A percentile compares a stretch with the other conserved stretches of the same genome.
Conservation (phyloP, 2,888 invertebrate genomes). For the Lasius platythorax region DNA sequence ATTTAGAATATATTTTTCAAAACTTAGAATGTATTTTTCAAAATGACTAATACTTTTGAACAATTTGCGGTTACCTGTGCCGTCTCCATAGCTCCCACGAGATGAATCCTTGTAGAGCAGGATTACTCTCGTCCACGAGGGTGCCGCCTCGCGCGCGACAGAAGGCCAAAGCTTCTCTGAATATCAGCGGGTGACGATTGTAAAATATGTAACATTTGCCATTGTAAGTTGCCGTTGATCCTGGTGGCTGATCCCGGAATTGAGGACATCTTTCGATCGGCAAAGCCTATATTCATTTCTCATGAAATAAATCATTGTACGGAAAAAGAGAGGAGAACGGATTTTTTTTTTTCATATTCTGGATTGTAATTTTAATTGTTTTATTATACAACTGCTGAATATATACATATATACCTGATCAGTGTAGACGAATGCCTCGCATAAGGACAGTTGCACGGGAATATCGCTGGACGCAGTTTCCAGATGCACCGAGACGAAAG, state of each 20-base stretch:
- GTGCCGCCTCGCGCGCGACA: conserved; percentile 94
- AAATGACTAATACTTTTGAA: not conserved
- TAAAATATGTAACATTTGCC: conserved; percentile 98
- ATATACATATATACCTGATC: conserved; percentile 89
- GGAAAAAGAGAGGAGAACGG: not conserved
- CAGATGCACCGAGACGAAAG: conserved; percentile 96
- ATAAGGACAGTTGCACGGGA: conserved; percentile 94
- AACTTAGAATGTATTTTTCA: not conserved
- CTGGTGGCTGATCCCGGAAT: conserved; percentile 96
- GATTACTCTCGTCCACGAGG: conserved; percentile 96
- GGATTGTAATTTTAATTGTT: not conserved
- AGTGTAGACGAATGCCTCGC: conserved; percentile 97
- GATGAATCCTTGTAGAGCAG: conserved; percentile 96
- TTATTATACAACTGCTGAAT: conserved; percentile 25
- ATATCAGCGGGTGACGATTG: conserved; percentile 93
- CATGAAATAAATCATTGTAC: not conserved
- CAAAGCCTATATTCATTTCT: conserved; percentile 88
- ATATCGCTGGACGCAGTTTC: conserved; percentile 87
- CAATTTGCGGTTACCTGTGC: conserved; percentile 89
- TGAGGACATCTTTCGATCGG: conserved; percentile 97
- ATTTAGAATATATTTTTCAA: not conserved
- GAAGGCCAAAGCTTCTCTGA: conserved; percentile 93
- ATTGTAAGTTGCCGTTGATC: conserved; percentile 96
- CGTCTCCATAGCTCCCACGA: conserved; percentile 98
- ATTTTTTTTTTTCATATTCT: not conserved